Conservation (phyloP, 2,888 invertebrate species). For the Lymantria dispar region DNA sequence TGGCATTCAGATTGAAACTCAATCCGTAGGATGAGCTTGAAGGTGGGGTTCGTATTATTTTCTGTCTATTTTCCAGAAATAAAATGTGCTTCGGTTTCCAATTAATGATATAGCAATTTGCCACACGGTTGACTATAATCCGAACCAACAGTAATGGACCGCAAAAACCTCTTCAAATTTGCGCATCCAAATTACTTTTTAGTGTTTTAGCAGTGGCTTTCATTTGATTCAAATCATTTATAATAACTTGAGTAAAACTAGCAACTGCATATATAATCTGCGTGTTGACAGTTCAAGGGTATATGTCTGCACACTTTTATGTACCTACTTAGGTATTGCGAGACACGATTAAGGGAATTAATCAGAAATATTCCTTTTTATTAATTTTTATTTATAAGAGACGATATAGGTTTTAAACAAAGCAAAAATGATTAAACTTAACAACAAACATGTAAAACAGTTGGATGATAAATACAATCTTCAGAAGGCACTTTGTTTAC, state of each 20-base stretch:
- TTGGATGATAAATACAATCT: too few relatives aligned
- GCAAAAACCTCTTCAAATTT: conserved; percentile 39
- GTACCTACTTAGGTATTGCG: too few relatives aligned
- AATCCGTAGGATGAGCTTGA: conserved; percentile 6
- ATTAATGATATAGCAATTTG: conserved; percentile 67
- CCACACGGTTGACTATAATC: conserved; percentile 48
- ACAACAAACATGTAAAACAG: too few relatives aligned
- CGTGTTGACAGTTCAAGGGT: too few relatives aligned
- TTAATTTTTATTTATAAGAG: too few relatives aligned
- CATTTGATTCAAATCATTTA: conserved; percentile 22
- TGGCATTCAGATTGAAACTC: conserved; percentile 3
- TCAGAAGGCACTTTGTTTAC: too few relatives aligned
- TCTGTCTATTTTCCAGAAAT: conserved; percentile 19
- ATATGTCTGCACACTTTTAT: too few relatives aligned
- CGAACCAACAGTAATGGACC: conserved; percentile 47
- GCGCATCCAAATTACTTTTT: conserved; percentile 26
- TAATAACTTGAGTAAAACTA: conserved; percentile 12
- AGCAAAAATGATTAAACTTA: too few relatives aligned
- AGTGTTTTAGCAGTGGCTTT: conserved; percentile 12
- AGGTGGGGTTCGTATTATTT: conserved; percentile 9
- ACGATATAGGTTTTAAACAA: too few relatives aligned
- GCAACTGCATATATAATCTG: too few relatives aligned
- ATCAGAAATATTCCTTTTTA: too few relatives aligned
- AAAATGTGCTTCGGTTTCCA: conserved; percentile 53
- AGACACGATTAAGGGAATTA: too few relatives aligned